Conservation (phyloP, 2,797 vertebrate genomes). For the Mormyrops boulengeri region DNA sequence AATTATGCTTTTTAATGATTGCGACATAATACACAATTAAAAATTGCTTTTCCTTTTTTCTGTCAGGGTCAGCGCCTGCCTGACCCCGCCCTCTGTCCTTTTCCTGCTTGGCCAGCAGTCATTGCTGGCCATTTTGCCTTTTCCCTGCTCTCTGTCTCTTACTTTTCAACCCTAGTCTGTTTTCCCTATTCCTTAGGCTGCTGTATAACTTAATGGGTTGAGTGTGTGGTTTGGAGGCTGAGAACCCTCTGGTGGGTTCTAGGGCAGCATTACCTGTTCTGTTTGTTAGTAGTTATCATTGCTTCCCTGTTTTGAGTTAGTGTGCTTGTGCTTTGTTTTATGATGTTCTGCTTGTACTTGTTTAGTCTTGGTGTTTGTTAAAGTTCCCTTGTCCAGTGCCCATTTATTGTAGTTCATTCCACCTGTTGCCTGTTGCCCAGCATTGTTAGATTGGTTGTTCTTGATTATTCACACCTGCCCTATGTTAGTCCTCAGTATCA, state of each 20-base stretch:
- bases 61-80: neutral
- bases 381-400: neutral
- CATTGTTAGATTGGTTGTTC: neutral
- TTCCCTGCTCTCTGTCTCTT: neutral
- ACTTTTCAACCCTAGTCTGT: neutral
- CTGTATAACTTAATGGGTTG: neutral
- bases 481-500: neutral
- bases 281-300: neutral
- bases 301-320: neutral
- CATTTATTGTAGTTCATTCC: neutral
- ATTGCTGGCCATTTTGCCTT: neutral
- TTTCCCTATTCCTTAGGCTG: neutral
- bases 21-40: neutral
- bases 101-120: neutral
- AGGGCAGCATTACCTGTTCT: neutral
- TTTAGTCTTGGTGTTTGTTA: neutral
- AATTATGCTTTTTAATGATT: neutral
- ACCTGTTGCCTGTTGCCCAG: neutral
- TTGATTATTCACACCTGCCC: neutral
- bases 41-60: neutral
- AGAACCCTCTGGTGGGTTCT: neutral
- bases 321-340: neutral
- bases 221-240: neutral
- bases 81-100: neutral
- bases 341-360: neutral